Percentiles rank a stretch among this genome's conserved stretches.
These are phyloP conservation scores for Cryptoblepharus egeriae DNA, from an alignment of 2,797 vertebrate species.

Conservation along the genomic window DNA sequence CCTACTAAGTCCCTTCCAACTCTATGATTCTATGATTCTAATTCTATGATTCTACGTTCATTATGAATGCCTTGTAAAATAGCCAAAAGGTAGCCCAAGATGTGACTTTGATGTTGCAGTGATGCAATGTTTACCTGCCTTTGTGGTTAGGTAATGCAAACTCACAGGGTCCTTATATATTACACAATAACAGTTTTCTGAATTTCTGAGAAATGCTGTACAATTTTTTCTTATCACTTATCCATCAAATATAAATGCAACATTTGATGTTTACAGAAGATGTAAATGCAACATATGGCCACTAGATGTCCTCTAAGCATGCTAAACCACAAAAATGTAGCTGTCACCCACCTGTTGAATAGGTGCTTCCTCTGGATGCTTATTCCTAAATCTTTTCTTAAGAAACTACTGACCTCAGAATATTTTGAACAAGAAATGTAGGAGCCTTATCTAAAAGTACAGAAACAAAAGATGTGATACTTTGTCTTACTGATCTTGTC, in stretches of 20 bases:
- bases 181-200: neutral
- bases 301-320: constrained; percentile 72
- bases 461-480: constrained; percentile 10
- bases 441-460: neutral
- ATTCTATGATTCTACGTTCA: no score
- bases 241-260: no score
- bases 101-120: no score
- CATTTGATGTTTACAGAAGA: no score
- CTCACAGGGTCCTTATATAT: neutral
- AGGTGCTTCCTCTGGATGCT: neutral
- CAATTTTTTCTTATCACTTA: neutral
- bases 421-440: neutral
- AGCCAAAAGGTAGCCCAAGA: no score
- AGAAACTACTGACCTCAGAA: neutral
- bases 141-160: no score
- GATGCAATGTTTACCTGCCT: no score
- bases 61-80: no score
- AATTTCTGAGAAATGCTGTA: neutral
- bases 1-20: no score
- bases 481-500: neutral
- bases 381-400: constrained; percentile 18
- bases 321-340: constrained; percentile 24
- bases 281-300: constrained; percentile 46
- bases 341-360: neutral
- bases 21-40: no score